These are phyloP conservation scores for Bagarius yarrelli DNA, from an alignment of 2,113 vertebrate genomes.

Conservation along the genomic window DNA sequence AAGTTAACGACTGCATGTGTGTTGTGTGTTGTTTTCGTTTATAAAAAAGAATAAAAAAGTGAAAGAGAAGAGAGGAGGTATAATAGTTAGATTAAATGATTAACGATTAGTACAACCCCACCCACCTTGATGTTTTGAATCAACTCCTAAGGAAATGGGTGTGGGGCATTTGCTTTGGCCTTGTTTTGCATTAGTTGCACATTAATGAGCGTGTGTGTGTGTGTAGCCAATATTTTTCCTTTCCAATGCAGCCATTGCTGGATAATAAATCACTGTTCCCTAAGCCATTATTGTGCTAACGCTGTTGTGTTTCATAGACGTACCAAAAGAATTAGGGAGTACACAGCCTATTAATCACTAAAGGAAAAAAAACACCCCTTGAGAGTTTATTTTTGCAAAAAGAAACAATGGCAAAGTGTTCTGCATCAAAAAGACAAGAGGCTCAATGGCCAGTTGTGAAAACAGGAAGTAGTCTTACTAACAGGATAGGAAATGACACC, in stretches of 20 bases:
- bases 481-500: conserved; percentile 66
- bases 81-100: not conserved
- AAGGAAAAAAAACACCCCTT: conserved; percentile 40
- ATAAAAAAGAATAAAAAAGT: conserved; percentile 56
- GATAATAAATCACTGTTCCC: conserved; percentile 10
- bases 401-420: conserved; percentile 60
- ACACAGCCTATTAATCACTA: conserved; percentile 50
- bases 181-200: conserved; percentile 34
- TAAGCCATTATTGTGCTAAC: conserved; percentile 22
- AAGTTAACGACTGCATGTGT: no score
- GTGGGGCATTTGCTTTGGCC: not conserved
- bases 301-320: conserved; percentile 40
- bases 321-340: conserved; percentile 39
- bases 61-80: not conserved
- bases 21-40: not conserved
- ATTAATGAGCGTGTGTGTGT: conserved; percentile 14
- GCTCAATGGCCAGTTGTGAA: conserved; percentile 55
- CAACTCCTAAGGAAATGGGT: conserved; percentile 35
- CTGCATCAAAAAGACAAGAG: conserved; percentile 49
- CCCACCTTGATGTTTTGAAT: conserved; percentile 25
- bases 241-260: conserved; percentile 29
- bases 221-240: conserved; percentile 35
- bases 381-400: conserved; percentile 44
- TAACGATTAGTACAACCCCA: not conserved
- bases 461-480: conserved; percentile 65